These are phyloP conservation scores for Epinotia nisella DNA, from an alignment of 2,888 invertebrate species.

Conservation along the genomic window DNA sequence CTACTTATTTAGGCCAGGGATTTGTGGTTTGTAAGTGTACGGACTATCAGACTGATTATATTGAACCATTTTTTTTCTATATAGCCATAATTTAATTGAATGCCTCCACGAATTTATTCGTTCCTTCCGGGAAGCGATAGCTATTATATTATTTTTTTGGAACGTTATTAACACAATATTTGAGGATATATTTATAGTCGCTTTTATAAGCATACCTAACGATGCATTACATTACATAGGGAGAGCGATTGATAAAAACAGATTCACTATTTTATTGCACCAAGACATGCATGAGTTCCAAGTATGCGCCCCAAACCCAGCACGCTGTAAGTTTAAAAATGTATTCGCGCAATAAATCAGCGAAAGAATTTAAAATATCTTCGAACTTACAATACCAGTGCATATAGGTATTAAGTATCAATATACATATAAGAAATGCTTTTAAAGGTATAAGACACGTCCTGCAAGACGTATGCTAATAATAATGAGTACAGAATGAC, in stretches of 20 bases:
- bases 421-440: conserved; percentile 19
- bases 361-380: conserved; percentile 6
- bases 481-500: conserved; percentile 56
- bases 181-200: background rate
- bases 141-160: background rate
- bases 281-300: conserved; percentile 6
- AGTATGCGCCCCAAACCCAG: conserved; percentile 2
- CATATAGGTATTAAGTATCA: conserved; percentile 2
- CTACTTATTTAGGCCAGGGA: no score
- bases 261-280: conserved; percentile 13
- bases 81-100: no score
- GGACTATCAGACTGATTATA: no score
- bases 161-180: background rate
- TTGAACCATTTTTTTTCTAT: no score
- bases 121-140: background rate
- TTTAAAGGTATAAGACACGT: conserved; percentile 32
- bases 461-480: conserved; percentile 27
- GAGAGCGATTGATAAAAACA: background rate
- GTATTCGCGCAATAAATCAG: conserved; percentile 12
- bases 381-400: background rate
- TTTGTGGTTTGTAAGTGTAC: no score
- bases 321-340: conserved; percentile 12
- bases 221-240: background rate
- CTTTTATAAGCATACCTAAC: background rate
- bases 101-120: background rate